Conservation (phyloP, 1,140 invertebrate genomes). For the Hydropsyche tenuis region DNA sequence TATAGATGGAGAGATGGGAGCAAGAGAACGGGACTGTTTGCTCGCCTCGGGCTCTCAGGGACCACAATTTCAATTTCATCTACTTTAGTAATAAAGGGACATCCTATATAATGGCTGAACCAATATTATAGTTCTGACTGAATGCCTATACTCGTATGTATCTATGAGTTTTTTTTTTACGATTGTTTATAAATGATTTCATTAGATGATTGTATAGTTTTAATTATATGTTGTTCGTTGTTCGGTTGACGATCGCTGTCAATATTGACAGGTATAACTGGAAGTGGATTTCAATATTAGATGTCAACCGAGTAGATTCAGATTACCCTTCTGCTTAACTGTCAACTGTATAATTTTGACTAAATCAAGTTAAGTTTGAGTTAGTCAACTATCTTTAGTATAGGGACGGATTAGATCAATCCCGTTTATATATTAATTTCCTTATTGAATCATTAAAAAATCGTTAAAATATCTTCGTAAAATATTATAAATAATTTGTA, state of each 20-base stretch:
- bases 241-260: not conserved
- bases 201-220: too few relatives aligned
- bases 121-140: constrained; percentile 18
- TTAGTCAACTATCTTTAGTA: constrained; percentile 22
- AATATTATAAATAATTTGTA: not conserved
- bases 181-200: too few relatives aligned
- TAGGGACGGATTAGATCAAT: not conserved
- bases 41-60: constrained; percentile 30
- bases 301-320: not conserved
- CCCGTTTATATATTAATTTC: too few relatives aligned
- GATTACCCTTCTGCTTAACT: not conserved
- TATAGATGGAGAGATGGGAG: not conserved
- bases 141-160: too few relatives aligned
- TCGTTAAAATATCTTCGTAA: not conserved
- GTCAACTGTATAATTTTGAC: constrained; percentile 28
- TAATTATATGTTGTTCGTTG: not conserved
- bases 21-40: constrained; percentile 26
- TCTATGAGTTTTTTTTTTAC: too few relatives aligned
- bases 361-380: constrained; percentile 39
- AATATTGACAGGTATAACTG: not conserved
- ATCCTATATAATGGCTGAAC: constrained; percentile 38
- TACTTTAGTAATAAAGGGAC: constrained; percentile 42
- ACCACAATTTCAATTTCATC: constrained; percentile 40
- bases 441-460: too few relatives aligned
- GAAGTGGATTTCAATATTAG: constrained; percentile 30